Base-by-base conservation (phyloP, 2,888 invertebrate species). In the Trachelus tabidus region DNA sequence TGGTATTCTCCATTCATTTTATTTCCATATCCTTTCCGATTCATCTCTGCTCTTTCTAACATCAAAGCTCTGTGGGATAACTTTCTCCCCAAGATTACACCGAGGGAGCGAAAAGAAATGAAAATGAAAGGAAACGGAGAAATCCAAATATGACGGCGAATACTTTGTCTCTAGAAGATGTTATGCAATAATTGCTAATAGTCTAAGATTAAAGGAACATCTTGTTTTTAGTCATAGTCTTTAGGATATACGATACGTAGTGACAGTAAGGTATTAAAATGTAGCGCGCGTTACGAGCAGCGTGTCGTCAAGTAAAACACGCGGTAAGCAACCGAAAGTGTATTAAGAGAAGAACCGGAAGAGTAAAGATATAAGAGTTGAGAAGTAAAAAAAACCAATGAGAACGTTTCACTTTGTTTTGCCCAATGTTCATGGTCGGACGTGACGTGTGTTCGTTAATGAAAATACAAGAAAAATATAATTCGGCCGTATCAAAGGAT, bases 251-350 rank as follows among this genome's bases (percentile, higher is more conserved):
- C 68, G 69, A 77, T 79, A 81, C 79, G 78, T 86, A 87, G 81
- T 79, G 73, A 79, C 76, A 78, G 82, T 86, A 86, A 86, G 85
- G 83, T 84, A 84, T 81, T 85, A 81, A 76, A 68, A 77, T 82
- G 68, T 81, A 84, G 79, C 40, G 75, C 56, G 56, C 23, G 9
- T 23, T 23, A 56, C 23, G 9, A 23, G 56, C 40, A 23, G 56
- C 6, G 56, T 23, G 56, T 23, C 9, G 23, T 56, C 23, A 4
- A 40, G 40, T 40, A 15, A 40, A 15, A 15, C 15, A 40, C 15
- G 40, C 15, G 15, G 40, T 6, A 40, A 56, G 56, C 6, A 56
- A 9, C 56, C 56, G 56, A 9, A 56, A 56, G 56, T 56, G 23
- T 23, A 56, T 40, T 40, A 4, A 15, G 15, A 15, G 15, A 40